These are phyloP conservation scores for Gymnothorax reevesii DNA, from an alignment of 2,797 vertebrate genomes.

Conservation along the genomic window DNA sequence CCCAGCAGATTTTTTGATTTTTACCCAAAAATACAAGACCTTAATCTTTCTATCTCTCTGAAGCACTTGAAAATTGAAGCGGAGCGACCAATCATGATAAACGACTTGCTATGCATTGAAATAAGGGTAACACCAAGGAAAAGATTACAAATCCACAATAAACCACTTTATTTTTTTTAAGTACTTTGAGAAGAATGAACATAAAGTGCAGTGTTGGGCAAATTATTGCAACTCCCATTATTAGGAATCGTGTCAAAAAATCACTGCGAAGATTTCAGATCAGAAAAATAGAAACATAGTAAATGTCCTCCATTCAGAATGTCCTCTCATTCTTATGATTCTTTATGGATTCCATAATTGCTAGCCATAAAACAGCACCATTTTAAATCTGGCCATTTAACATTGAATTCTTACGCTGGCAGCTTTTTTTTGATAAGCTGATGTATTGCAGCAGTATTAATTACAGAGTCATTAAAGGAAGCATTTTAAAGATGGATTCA, in stretches of 20 bases:
- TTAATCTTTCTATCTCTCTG: background rate
- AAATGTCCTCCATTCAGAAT: no score
- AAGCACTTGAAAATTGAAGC: background rate
- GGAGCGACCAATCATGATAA: background rate
- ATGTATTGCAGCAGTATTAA: background rate
- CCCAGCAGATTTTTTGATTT: background rate
- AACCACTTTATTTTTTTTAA: background rate
- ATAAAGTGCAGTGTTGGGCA: background rate
- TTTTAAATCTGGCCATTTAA: background rate
- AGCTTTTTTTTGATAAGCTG: slow-evolving; percentile 5
- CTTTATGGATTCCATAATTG: background rate
- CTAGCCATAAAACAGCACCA: background rate
- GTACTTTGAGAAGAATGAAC: background rate
- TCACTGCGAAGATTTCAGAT: background rate
- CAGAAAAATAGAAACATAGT: no score
- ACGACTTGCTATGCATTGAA: background rate
- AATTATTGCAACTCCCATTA: no score
- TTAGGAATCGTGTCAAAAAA: background rate
- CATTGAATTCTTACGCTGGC: background rate
- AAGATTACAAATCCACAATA: background rate
- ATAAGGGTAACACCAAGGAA: background rate
- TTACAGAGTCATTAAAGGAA: background rate
- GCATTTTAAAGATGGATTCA: slow-evolving; percentile 6
- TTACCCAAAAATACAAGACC: background rate
- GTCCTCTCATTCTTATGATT: background rate